phyloP scores from a whole-genome alignment of 2,113 vertebrate species.

The Sceloporus undulatus region DNA sequence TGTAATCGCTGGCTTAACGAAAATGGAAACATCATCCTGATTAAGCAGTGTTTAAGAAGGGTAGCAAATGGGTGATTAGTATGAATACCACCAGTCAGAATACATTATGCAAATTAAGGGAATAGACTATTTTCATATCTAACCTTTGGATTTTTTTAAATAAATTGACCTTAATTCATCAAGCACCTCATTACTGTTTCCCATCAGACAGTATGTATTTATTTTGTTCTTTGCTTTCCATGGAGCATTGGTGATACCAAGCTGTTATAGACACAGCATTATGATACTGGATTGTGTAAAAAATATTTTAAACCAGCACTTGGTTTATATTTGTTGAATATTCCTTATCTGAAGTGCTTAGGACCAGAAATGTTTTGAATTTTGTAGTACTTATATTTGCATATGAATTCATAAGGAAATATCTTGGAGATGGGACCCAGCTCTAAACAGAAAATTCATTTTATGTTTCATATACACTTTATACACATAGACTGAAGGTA shows the following conservation, averaged over 20 bases:
- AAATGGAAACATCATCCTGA: conserved; percentile 35
- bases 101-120: conserved; percentile 28
- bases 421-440: too few relatives aligned
- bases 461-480: too few relatives aligned
- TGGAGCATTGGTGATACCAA: neutral
- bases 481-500: too few relatives aligned
- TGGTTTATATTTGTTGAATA: neutral
- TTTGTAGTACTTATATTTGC: too few relatives aligned
- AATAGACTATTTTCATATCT: conserved; percentile 44
- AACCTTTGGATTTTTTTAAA: conserved; percentile 48
- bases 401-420: too few relatives aligned
- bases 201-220: neutral
- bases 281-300: neutral
- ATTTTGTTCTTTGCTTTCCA: neutral
- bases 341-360: neutral
- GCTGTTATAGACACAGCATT: too few relatives aligned
- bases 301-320: neutral
- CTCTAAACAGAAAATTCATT: too few relatives aligned
- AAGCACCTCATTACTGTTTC: conserved; percentile 11
- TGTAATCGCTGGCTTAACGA: neutral
- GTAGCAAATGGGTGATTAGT: neutral
- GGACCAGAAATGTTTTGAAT: too few relatives aligned
- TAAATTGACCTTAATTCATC: neutral
- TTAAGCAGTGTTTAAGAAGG: conserved; percentile 15
- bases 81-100: neutral